These are phyloP conservation scores for Cinclus mexicanus DNA, from an alignment of 2,113 vertebrate species.

Conservation along the genomic window DNA sequence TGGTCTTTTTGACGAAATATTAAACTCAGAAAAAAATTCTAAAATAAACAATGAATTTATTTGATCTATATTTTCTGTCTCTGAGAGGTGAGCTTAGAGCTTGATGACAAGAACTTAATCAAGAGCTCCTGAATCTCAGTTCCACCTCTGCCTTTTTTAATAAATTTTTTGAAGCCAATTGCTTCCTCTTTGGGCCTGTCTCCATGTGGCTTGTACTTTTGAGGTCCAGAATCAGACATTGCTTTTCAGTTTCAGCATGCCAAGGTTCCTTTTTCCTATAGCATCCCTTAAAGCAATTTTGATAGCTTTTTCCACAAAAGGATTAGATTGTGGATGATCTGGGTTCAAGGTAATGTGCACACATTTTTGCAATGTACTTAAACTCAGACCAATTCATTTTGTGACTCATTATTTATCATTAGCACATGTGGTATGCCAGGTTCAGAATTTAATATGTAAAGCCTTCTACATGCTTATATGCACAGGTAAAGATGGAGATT, in stretches of 20 bases:
- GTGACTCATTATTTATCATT: not conserved
- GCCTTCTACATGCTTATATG: not conserved
- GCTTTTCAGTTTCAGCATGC: not conserved
- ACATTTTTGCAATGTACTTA: not conserved
- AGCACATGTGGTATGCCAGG: not conserved
- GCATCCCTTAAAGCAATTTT: not conserved
- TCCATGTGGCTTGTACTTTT: not conserved
- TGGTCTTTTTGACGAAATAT: not conserved
- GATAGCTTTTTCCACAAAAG: not conserved
- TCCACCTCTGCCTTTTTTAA: not conserved
- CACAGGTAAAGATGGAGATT: not conserved
- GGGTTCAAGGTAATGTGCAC: not conserved
- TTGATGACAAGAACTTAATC: not conserved
- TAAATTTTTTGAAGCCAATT: not conserved
- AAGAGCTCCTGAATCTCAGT: not conserved
- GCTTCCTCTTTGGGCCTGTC: not conserved
- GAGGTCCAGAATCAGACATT: not conserved
- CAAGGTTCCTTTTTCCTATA: not conserved
- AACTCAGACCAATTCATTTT: not conserved
- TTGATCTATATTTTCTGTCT: not conserved
- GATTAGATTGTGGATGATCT: not conserved
- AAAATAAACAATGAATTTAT: not conserved
- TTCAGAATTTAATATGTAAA: not conserved
- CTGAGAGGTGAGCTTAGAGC: not conserved
- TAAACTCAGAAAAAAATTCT: not conserved